These are phyloP conservation scores for Cosmia pyralina DNA, from an alignment of 2,888 invertebrate genomes.

Conservation along the genomic window DNA sequence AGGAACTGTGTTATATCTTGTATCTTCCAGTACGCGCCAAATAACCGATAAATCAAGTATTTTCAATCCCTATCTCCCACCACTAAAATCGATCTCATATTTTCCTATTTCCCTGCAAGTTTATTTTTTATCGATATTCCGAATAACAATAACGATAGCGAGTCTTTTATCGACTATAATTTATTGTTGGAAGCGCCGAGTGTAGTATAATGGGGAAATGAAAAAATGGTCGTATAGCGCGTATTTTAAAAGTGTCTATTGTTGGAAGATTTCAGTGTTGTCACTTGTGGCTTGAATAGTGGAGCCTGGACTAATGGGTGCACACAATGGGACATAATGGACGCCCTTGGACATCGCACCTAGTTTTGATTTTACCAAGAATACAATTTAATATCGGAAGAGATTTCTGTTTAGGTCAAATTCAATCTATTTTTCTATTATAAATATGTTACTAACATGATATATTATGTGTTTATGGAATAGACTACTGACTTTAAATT, in stretches of 20 bases:
- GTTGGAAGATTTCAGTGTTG: conserved; percentile 38
- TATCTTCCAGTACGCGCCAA: not conserved
- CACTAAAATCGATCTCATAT: conserved; percentile 66
- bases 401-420: not conserved
- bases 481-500: too few relatives aligned
- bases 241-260: conserved; percentile 50
- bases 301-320: conserved; percentile 27
- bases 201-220: conserved; percentile 55
- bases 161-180: conserved; percentile 76
- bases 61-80: conserved; percentile 37
- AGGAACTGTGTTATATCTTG: not conserved
- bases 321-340: conserved; percentile 46
- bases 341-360: conserved; percentile 32
- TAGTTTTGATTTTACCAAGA: conserved; percentile 11
- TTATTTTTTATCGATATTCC: conserved; percentile 77
- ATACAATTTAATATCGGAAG: not conserved
- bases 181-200: conserved; percentile 68
- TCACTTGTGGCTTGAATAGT: conserved; percentile 50
- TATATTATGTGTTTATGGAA: not conserved
- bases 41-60: conserved; percentile 20
- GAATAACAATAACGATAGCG: conserved; percentile 76
- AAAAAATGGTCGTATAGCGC: conserved; percentile 47
- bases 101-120: conserved; percentile 65
- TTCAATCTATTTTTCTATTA: not conserved
- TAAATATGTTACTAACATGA: not conserved